These are phyloP conservation scores for Coluber constrictor DNA, from an alignment of 2,797 vertebrate species.

Conservation along the genomic window DNA sequence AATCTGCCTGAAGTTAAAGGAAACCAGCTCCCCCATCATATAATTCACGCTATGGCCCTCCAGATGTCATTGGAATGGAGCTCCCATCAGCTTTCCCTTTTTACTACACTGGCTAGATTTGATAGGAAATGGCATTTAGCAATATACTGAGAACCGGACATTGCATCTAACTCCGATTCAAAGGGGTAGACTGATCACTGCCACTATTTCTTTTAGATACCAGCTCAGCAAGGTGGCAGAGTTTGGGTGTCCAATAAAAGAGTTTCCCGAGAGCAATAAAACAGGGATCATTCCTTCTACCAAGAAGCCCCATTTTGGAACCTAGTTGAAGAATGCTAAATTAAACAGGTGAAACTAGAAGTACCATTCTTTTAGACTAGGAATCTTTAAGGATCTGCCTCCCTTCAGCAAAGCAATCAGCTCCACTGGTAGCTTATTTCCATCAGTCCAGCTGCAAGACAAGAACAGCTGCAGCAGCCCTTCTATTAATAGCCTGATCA, in stretches of 20 bases:
- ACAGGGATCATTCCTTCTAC: neutral
- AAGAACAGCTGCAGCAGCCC: conserved; percentile 27
- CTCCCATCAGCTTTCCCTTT: neutral
- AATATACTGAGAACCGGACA: neutral
- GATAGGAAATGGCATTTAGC: neutral
- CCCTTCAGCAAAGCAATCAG: neutral
- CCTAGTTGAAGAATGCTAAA: neutral
- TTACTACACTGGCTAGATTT: neutral
- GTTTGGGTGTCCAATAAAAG: neutral
- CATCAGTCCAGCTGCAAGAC: conserved; percentile 15
- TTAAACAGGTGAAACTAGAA: neutral
- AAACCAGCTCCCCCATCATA: neutral
- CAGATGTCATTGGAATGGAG: neutral
- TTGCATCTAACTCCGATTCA: neutral
- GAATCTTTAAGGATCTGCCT: neutral
- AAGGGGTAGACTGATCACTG: neutral
- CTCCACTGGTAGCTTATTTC: neutral
- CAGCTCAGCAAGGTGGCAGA: neutral
- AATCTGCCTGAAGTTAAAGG: neutral
- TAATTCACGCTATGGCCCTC: neutral
- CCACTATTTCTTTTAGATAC: neutral
- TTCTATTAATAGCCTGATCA: conserved; percentile 58
- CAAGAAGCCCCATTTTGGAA: neutral
- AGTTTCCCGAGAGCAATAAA: neutral
- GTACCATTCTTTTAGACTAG: neutral